Percentiles rank a stretch among this genome's conserved stretches.
phyloP scores from a whole-genome alignment of 2,888 invertebrate species.

The Allophyes oxyacanthae region DNA sequence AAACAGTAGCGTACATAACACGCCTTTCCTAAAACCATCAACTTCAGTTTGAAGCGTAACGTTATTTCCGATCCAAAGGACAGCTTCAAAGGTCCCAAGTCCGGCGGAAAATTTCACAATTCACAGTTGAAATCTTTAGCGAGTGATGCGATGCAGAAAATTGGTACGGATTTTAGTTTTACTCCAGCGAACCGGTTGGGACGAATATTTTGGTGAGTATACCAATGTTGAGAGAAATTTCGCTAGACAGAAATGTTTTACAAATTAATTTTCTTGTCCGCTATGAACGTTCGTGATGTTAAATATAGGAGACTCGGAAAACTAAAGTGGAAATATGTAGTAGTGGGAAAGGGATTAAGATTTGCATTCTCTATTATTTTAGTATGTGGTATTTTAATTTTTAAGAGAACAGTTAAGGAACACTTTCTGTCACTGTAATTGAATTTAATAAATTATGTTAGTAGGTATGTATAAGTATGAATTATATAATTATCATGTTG shows the following conservation, averaged over 20 bases:
- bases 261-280: constrained; percentile 2
- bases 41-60: constrained; percentile 9
- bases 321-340: too few relatives aligned
- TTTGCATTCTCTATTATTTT: too few relatives aligned
- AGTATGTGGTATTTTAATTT: too few relatives aligned
- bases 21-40: constrained; percentile 18
- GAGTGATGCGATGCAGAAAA: constrained; percentile 74
- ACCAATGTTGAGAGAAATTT: constrained; percentile 2
- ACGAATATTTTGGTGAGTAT: constrained; percentile 21
- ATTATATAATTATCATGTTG: too few relatives aligned
- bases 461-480: too few relatives aligned
- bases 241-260: constrained; percentile 1
- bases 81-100: constrained; percentile 45
- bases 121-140: constrained; percentile 70
- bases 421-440: too few relatives aligned
- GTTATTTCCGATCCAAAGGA: constrained; percentile 32
- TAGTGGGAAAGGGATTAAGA: too few relatives aligned
- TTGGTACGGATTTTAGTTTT: constrained; percentile 64
- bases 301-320: too few relatives aligned
- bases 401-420: too few relatives aligned
- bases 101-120: constrained; percentile 60
- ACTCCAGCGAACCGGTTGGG: constrained; percentile 32
- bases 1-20: constrained; percentile 8
- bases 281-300: neutral
- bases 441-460: too few relatives aligned